Evolutionary conservation across 2,797 vertebrate species (phyloP).

Genomic region (Sternotherus odoratus): DNA sequence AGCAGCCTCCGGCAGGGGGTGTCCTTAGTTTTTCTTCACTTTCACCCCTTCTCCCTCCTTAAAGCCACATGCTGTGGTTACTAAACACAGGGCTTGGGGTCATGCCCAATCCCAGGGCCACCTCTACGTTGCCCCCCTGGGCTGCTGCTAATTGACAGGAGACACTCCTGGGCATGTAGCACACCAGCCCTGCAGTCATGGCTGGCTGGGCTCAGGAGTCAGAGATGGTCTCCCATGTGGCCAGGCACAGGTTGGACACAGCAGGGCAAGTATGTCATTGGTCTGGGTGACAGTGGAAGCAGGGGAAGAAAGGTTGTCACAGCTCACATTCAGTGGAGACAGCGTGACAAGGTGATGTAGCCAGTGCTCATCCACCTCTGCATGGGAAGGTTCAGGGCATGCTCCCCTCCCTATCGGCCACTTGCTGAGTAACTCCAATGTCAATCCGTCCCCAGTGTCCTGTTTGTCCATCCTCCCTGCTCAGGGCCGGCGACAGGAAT

Average conservation of each 20-base stretch:
- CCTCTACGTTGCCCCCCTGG: neutral
- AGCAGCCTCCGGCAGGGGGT: neutral
- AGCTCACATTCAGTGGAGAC: neutral
- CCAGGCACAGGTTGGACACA: neutral
- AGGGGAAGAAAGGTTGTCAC: neutral
- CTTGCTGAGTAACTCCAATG: neutral
- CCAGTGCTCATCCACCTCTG: neutral
- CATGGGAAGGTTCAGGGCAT: neutral
- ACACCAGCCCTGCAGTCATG: neutral
- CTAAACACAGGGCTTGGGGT: neutral
- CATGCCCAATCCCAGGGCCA: neutral
- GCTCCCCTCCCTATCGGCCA: fast-evolving
- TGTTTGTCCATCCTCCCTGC: neutral
- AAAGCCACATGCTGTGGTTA: fast-evolving
- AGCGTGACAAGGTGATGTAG: neutral
- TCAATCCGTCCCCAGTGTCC: neutral
- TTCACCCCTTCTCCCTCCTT: neutral
- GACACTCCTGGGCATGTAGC: neutral
- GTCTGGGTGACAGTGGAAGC: neutral
- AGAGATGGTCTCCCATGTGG: neutral
- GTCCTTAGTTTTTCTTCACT: neutral
- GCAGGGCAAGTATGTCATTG: neutral
- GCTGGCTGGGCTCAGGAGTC: neutral
- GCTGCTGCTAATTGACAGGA: neutral
- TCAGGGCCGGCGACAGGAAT: no score